Base-by-base conservation (phyloP, 2,888 invertebrate species). In the Leptogaster cylindrica region DNA sequence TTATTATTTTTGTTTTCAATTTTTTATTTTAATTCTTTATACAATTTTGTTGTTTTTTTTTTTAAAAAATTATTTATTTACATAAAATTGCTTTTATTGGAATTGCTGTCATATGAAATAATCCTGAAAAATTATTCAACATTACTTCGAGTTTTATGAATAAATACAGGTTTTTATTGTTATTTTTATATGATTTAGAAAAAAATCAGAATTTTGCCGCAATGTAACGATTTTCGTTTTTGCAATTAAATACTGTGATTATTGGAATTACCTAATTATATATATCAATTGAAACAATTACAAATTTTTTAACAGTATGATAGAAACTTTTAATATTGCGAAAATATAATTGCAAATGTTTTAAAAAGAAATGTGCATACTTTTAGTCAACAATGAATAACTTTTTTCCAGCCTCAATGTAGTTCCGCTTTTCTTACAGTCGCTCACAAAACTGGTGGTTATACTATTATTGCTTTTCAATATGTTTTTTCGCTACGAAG, bases 391-490 rank as follows among this genome's bases (percentile, higher is more conserved):
- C 23, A n/a, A n/a, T n/a, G n/a, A n/a, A 12, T 31, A 16, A 36
- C 18, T 16, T 16, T 23, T 10, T 55, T 36, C 31, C 23, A 55
- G 55, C 12, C n/a, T n/a, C n/a, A 10, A 36, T 20, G 55, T 23
- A 55, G 23, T 36, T 36, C 36, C n/a, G 36, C n/a, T n/a, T n/a
- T n/a, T n/a, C 12, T 39, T 33, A 55, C 55, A 55, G 55, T 55
- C 55, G 25, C 25, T 39, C 55, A 36, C 55, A 20, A 55, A 55
- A 55, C 39, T 55, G 55, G 39, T 55, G 55, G 2, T 20, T 46
- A 10, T 20, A 12, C 7, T 46, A 3, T 10, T 46, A 5, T 20
- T 8, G 6, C 6, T 23, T 2, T 23, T n/a, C n/a, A n/a, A n/a
- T n/a, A n/a, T n/a, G n/a, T n/a, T 23, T 23, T n/a, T 25, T 23